phyloP scores from a whole-genome alignment of 2,797 vertebrate genomes.

The Phoebastria nigripes region DNA sequence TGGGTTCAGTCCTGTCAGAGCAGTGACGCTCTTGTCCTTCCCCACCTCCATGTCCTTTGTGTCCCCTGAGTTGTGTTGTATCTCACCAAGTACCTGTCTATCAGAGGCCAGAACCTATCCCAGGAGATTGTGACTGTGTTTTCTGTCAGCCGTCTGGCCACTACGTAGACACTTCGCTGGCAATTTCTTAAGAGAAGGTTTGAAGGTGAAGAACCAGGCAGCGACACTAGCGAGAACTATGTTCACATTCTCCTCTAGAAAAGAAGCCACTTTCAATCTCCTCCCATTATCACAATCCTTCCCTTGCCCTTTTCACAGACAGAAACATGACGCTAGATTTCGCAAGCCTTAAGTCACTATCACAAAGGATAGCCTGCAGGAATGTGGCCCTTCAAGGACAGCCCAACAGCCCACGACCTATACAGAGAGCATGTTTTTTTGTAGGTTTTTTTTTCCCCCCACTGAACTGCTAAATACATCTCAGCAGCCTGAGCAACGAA shows the following conservation, averaged over 20 bases:
- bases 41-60: conserved; percentile 65
- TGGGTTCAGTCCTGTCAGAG: conserved; percentile 72
- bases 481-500: background rate
- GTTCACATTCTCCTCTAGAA: background rate
- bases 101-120: conserved; percentile 64
- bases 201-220: background rate
- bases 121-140: conserved; percentile 72
- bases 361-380: background rate
- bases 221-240: background rate
- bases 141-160: conserved; percentile 67
- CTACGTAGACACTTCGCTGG: conserved; percentile 72
- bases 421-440: accelerated
- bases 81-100: conserved; percentile 71
- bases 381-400: background rate
- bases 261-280: background rate
- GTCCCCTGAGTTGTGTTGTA: conserved; percentile 71
- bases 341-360: background rate
- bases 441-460: background rate
- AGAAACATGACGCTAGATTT: background rate
- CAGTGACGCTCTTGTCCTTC: conserved; percentile 63
- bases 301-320: background rate
- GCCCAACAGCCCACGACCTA: background rate
- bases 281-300: background rate
- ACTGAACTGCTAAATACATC: background rate
- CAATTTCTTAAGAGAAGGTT: conserved; percentile 57